A percentile compares a stretch with the other conserved stretches of the same genome.
phyloP scores from a whole-genome alignment of 2,113 vertebrate species.

The Dromaius novaehollandiae region DNA sequence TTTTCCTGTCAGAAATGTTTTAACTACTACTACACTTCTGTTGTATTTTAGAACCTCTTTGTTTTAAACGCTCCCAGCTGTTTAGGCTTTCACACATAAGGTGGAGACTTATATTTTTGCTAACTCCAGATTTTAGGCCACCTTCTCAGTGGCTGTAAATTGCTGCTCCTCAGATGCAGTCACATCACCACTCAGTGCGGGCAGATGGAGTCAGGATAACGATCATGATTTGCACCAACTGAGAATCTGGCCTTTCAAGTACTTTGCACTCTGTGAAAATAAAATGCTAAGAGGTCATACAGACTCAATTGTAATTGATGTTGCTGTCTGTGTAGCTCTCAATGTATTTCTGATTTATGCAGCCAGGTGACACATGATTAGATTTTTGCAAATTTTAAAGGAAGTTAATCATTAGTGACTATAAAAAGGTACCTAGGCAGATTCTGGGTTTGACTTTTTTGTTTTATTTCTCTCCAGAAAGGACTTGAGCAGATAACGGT shows the following conservation, averaged over 20 bases:
- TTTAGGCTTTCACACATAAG: accelerated
- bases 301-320: not conserved
- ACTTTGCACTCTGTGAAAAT: not conserved
- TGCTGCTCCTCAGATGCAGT: accelerated
- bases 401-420: not conserved
- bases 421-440: not conserved
- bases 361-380: not conserved
- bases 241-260: not conserved
- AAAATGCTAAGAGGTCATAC: not conserved
- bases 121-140: accelerated
- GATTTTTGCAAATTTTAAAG: not conserved
- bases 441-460: no score
- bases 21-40: accelerated
- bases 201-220: not conserved
- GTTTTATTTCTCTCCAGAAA: not conserved
- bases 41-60: not conserved
- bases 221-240: no score
- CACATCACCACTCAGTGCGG: not conserved
- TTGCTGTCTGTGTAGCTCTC: not conserved
- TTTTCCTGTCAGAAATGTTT: not conserved
- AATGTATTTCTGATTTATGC: not conserved
- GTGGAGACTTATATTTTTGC: not conserved
- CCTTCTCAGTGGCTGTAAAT: accelerated
- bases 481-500: not conserved
- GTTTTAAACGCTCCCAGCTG: accelerated